Base-by-base conservation (phyloP, 2,888 invertebrate genomes). In the Leptinotarsa juncta region DNA sequence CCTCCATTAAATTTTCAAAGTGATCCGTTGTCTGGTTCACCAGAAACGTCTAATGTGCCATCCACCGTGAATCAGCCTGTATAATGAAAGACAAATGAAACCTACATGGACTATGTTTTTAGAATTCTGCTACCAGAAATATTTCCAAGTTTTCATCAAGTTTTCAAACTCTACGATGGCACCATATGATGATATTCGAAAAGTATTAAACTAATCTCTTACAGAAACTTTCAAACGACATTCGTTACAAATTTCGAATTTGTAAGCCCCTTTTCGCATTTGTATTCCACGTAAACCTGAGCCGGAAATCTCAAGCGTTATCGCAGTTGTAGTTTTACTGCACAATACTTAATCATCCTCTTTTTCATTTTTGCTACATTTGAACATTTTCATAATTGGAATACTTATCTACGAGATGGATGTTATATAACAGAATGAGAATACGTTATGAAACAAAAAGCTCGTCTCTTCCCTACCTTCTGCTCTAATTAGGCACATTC, bases 361-460 rank as follows among this genome's bases (percentile, higher is more conserved):
- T 69, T 69, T 69, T 57, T 49, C 69, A 60, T 69, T 69, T 32
- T 32, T 18, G 48, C 57, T 42, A 57, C 57, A 49, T 57, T 69
- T 48, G 48, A 57, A 60, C 69, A 69, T 69, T 69, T 69, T 69
- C 69, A 69, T 69, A 73, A 72, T 70, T 72, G 69, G 75, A 70
- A 69, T 75, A 72, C 72, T 75, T 72, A 75, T 72, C 72, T 62
- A 10, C 66, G 53, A 62, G 62, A 66, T 53, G 60, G 55, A 75
- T 53, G 71, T 65, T 71, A 68, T 20, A 42, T 48, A 71, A 67
- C 26, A 72, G 70, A 70, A 72, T 67, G 72, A 70, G 70, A 75
- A 68, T 70, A 70, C 67, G 67, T 70, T 75, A 72, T 70, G 55
- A 65, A 72, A 75, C 72, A 75, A 72, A 32, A 72, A 75, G 75